Evolutionary conservation across 2,113 vertebrate genomes (phyloP), one percentile per base, ranked within the genome.

Genomic region (Thunnus thynnus): DNA sequence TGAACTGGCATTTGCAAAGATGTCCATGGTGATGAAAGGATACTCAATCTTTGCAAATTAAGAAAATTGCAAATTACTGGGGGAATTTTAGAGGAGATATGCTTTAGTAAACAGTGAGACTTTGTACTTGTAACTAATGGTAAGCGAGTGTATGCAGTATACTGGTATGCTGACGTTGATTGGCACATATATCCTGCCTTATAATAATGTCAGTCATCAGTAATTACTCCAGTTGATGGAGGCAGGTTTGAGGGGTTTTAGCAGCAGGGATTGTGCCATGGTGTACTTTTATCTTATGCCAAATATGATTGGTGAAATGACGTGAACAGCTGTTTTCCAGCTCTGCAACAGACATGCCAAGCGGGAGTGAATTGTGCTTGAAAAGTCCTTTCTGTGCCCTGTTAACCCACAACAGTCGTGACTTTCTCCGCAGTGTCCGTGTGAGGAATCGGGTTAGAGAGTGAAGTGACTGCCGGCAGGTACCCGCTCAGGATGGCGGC

Each of bases 401-500:
- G 18, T 48, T 71, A 66, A 79, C 63, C n/a, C 6, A 44, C 54
- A 44, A 1, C 3, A 13, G 4, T 36, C 2, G 4, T 80, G 16
- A 20, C 12, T 89, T 56, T 80, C 52, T 76, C 72, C 7, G 16
- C 86, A 92, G 93, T 64, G 54, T 83, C 72, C 50, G 58, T 4
- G 83, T 79, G 68, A 88, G 75, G 75, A 55, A 70, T 80, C 25
- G 0, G 66, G 32, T 79, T 47, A 58, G 27, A 63, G 30, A 81
- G 77, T 13, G 66, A 66, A 87, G 83, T 20, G 55, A 72, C 56
- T 48, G 65, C 57, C 55, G 11, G 22, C 68, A 76, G 71, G 50
- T 74, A 66, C 61, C 67, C 61, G 84, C 76, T 67, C 54, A 68
- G 88, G 72, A 96, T 96, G 96, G 97, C 97, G 79, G 96, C 97